Base-by-base conservation (phyloP, 2,888 invertebrate species). In the Operophtera brumata region DNA sequence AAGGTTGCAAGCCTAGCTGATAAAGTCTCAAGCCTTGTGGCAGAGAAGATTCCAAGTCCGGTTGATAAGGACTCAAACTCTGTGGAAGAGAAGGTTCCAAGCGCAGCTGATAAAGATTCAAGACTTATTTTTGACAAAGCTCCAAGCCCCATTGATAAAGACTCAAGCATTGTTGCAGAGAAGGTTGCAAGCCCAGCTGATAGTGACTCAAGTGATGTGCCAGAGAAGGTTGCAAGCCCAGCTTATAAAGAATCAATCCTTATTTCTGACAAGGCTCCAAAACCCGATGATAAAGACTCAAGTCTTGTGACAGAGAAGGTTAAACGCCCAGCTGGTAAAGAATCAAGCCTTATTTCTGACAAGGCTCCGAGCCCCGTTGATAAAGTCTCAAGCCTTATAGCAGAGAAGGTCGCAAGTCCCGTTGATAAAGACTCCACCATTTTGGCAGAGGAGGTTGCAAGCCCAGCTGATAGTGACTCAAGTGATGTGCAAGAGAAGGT, bases 381-480 rank as follows among this genome's bases (percentile, higher is more conserved):
- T 4, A 36, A 30, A 4, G 30, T 37, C 13, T 10, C 13, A 25
- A 49, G 41, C 25, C 7, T 35, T n/a, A n/a, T n/a, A 9, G 3
- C 14, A 0, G 37, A 39, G 2, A 39, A 30, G 30, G 37, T 14
- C 2, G 7, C 37, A 7, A 39, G 37, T 14, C 14, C 30, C 20
- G 26, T 47, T 37, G 56, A 50, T 6, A 62, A 65, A 28, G 54
- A 28, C n/a, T 28, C 61, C 35, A 67, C 61, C 40, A 20, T 10
- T 14, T 14, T 39, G 4, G 1, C 37, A 2, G 37, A 39, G 13
- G 7, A 30, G 37, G 12, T 1, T 6, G n/a, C 14, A 39, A 39
- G 32, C 28, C 9, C 13, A 8, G 59, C 60, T 30, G 57, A 62
- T 0, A 60, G 61, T 10, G 49, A 37, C 11, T 47, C 34, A 10